phyloP scores from a whole-genome alignment of 2,888 invertebrate species.

The Ennomos quercinarius region DNA sequence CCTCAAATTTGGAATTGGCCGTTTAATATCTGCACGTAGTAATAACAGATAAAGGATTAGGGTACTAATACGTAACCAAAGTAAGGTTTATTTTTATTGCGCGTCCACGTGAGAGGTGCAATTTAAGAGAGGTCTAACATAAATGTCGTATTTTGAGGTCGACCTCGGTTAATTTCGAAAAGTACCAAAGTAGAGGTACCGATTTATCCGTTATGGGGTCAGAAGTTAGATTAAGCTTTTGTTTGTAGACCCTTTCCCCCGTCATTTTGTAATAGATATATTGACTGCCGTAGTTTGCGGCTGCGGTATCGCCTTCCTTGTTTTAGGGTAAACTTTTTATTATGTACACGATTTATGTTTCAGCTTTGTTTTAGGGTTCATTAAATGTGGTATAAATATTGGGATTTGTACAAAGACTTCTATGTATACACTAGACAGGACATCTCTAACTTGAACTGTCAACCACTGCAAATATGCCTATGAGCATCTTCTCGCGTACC shows the following conservation, averaged over 20 bases:
- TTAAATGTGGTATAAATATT: neutral
- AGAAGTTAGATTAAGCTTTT: conserved; percentile 24
- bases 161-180: conserved; percentile 7
- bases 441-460: no score
- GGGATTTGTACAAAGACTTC: no score
- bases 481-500: no score
- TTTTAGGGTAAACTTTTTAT: neutral
- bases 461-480: no score
- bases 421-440: no score
- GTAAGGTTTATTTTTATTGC: conserved; percentile 16
- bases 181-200: conserved; percentile 5
- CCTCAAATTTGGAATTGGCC: neutral
- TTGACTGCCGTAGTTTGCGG: conserved; percentile 4
- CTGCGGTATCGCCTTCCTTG: neutral
- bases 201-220: conserved; percentile 17
- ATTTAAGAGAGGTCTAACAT: conserved; percentile 18
- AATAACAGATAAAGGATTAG: neutral
- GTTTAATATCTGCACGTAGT: neutral
- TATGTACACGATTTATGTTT: neutral
- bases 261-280: conserved; percentile 16
- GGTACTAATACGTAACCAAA: neutral
- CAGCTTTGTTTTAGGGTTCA: neutral
- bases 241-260: conserved; percentile 16
- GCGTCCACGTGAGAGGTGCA: conserved; percentile 4
- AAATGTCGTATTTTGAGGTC: conserved; percentile 22